Conservation (phyloP, 2,113 vertebrate genomes). For the Eira barbara region DNA sequence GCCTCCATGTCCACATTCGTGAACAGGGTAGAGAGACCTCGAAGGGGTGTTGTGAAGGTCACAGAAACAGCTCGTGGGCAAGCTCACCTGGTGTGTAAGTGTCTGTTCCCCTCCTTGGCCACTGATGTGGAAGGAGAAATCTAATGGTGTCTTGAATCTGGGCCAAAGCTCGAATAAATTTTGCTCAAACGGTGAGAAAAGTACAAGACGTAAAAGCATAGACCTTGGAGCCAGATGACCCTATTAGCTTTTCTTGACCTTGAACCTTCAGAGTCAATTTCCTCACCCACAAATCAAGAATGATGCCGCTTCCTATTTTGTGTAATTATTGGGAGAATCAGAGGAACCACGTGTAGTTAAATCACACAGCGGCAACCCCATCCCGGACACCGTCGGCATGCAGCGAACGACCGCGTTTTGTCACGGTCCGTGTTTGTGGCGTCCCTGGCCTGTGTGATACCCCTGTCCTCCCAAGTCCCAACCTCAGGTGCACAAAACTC, state of each 20-base stretch:
- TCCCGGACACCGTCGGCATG: rapidly evolving
- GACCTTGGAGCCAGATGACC: not conserved
- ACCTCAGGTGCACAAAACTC: no score
- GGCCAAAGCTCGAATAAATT: not conserved
- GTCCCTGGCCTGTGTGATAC: rapidly evolving
- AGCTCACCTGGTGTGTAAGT: no score
- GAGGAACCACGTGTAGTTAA: no score
- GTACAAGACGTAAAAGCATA: not conserved
- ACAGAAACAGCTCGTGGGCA: rapidly evolving
- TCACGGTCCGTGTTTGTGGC: rapidly evolving
- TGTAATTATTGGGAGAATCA: not conserved
- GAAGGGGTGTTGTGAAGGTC: rapidly evolving
- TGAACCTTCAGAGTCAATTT: not conserved
- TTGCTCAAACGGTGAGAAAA: not conserved
- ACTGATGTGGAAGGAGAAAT: not conserved
- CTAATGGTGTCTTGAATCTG: not conserved
- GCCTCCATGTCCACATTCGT: not conserved
- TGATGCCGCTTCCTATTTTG: not conserved
- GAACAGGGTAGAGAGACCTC: not conserved
- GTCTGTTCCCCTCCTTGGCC: not conserved
- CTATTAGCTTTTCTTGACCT: not conserved
- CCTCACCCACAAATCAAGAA: not conserved
- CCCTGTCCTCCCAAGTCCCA: not conserved
- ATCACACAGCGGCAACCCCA: rapidly evolving
- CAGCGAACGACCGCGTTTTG: rapidly evolving